Evolutionary conservation across 2,113 vertebrate species (phyloP).

Genomic region (Ardeotis arabs): DNA sequence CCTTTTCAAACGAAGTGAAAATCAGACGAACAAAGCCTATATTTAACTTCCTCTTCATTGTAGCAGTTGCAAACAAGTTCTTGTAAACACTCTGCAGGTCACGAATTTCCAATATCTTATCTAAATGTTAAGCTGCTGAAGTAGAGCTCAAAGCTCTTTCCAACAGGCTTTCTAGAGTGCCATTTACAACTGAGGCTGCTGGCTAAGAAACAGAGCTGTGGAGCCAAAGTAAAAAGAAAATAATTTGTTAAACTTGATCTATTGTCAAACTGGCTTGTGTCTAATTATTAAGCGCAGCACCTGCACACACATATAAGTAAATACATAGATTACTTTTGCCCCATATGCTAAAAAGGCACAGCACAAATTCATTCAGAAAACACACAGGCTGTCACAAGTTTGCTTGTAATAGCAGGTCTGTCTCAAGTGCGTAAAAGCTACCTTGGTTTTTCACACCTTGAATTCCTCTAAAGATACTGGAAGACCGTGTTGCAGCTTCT

Average conservation of each 20-base stretch:
- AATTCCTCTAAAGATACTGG: not conserved
- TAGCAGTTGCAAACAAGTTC: not conserved
- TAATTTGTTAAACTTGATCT: not conserved
- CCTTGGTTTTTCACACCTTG: not conserved
- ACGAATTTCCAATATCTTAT: constrained; percentile 7
- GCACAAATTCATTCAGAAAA: not conserved
- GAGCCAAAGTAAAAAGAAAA: not conserved
- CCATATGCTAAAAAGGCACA: not conserved
- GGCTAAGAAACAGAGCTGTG: not conserved
- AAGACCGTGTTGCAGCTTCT: not conserved
- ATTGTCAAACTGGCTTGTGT: not conserved
- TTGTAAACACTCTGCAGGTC: not conserved
- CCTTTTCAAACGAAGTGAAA: not conserved
- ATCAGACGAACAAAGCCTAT: not conserved
- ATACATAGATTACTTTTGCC: not conserved
- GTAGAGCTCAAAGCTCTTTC: constrained; percentile 32
- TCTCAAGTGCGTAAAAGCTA: not conserved
- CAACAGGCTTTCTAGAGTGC: not conserved
- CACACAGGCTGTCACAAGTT: not conserved
- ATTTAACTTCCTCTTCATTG: constrained; percentile 25
- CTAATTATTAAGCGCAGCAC: not conserved
- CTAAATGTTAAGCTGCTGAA: constrained; percentile 47
- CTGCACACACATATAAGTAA: not conserved
- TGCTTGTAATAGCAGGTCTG: not conserved
- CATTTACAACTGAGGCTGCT: not conserved